Conservation (phyloP, 2,797 vertebrate species). For the Bovichtus diacanthus region DNA sequence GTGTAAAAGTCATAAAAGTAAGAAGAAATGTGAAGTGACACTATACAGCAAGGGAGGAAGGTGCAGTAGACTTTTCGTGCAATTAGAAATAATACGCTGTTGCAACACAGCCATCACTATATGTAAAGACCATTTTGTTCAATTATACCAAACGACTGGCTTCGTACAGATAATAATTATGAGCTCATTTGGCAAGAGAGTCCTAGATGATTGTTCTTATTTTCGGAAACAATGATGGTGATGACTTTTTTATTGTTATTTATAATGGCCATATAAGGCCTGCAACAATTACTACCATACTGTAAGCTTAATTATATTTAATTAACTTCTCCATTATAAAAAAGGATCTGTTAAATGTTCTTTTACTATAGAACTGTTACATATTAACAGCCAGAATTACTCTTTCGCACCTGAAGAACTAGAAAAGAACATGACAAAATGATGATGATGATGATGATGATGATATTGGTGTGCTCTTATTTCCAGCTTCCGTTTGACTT, state of each 20-base stretch:
- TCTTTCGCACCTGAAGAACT: neutral
- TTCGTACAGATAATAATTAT: constrained; percentile 18
- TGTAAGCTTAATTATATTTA: neutral
- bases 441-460: too few species aligned
- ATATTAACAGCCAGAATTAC: neutral
- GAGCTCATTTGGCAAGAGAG: constrained; percentile 33
- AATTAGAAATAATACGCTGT: neutral
- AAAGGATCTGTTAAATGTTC: neutral
- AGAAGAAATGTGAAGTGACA: neutral
- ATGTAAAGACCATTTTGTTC: constrained; percentile 21
- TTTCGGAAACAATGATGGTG: neutral
- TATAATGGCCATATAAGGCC: neutral
- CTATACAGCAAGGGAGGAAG: neutral
- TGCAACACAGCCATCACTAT: neutral
- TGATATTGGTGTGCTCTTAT: neutral
- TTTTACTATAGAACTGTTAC: neutral
- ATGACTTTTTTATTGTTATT: constrained; percentile 13
- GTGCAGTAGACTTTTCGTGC: neutral
- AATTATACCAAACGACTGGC: constrained; percentile 2
- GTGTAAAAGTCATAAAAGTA: neutral
- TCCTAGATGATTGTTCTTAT: neutral
- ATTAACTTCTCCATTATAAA: neutral
- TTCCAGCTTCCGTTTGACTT: neutral
- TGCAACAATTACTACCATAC: neutral
- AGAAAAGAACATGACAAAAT: constrained; percentile 3